Evolutionary conservation across 1,140 invertebrate species (phyloP).

Genomic region (Drosophila kepulauana): DNA sequence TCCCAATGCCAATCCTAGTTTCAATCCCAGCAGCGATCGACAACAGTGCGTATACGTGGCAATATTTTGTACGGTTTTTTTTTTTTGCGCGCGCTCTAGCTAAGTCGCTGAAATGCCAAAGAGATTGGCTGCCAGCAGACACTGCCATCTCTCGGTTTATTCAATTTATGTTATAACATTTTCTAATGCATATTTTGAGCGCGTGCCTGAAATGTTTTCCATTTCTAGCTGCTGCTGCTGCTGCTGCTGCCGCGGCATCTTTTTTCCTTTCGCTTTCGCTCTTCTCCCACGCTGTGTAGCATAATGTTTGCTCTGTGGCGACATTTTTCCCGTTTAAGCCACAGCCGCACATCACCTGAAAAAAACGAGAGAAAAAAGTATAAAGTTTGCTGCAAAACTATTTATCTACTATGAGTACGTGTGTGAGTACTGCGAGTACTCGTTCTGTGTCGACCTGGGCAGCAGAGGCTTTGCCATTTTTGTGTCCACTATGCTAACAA

Average conservation of each 20-base stretch:
- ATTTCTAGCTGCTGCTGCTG: conserved; percentile 11
- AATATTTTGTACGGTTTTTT: conserved; percentile 43
- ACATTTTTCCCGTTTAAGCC: conserved; percentile 43
- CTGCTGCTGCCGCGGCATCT: neutral
- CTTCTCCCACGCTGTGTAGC: neutral
- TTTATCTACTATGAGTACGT: conserved; percentile 60
- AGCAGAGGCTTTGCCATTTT: conserved; percentile 44
- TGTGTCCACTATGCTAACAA: conserved; percentile 68
- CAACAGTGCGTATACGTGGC: conserved; percentile 58
- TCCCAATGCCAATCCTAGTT: conserved; percentile 6
- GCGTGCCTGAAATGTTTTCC: conserved; percentile 73
- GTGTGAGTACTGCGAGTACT: conserved; percentile 2
- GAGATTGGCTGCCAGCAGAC: conserved; percentile 59
- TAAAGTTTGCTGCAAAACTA: conserved; percentile 58
- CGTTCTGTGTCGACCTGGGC: neutral
- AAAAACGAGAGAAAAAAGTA: conserved; percentile 10
- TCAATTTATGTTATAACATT: conserved; percentile 82
- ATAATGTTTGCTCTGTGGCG: conserved; percentile 33
- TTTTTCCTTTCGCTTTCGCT: too few relatives aligned
- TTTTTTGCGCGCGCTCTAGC: conserved; percentile 28
- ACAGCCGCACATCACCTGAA: conserved; percentile 63
- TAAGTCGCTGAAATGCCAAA: conserved; percentile 56
- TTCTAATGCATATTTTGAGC: conserved; percentile 80
- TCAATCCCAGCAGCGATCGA: neutral
- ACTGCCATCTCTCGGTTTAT: conserved; percentile 67